These are phyloP conservation scores for Plagodis pulveraria DNA, from an alignment of 2,888 invertebrate genomes.

Conservation along the genomic window DNA sequence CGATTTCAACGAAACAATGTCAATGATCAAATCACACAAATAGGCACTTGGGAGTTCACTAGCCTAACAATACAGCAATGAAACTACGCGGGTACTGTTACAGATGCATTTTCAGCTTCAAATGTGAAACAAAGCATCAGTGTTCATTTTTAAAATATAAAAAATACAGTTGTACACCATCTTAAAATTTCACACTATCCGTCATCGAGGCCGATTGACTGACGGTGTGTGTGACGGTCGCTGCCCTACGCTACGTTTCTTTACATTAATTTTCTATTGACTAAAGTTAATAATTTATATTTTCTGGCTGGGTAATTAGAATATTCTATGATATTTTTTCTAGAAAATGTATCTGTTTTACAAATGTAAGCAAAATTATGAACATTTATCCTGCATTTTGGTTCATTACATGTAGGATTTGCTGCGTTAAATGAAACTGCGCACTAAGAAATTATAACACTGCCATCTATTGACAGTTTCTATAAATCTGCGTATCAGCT, in stretches of 20 bases:
- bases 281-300: no score
- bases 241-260: constrained; percentile 66
- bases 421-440: no score
- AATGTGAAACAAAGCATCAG: constrained; percentile 54
- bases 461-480: no score
- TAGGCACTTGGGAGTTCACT: constrained; percentile 58
- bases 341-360: no score
- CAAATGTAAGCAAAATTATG: no score
- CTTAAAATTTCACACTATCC: constrained; percentile 82
- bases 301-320: no score
- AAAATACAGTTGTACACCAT: constrained; percentile 81
- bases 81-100: constrained; percentile 45
- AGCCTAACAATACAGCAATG: constrained; percentile 42
- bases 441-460: no score
- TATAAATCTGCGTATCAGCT: no score
- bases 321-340: no score
- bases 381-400: no score
- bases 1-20: constrained; percentile 81
- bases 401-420: no score
- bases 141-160: constrained; percentile 56
- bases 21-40: constrained; percentile 77
- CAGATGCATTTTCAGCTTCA: constrained; percentile 54
- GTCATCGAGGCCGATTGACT: constrained; percentile 78
- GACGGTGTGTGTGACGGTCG: constrained; percentile 61
- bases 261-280: not conserved